Conservation (phyloP, 2,113 vertebrate species). For the Beaufortia kweichowensis region DNA sequence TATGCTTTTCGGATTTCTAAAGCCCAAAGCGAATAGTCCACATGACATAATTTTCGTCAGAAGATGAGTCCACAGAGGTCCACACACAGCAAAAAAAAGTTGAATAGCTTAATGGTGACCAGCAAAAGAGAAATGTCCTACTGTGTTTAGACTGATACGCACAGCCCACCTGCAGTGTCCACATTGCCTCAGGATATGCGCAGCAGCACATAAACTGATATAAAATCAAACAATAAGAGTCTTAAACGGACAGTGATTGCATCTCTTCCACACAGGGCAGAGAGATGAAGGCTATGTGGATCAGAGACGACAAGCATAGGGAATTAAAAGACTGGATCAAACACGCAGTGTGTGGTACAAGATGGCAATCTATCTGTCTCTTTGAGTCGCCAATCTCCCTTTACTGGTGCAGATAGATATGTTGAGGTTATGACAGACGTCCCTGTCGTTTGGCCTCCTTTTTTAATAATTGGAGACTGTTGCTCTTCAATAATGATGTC, state of each 20-base stretch:
- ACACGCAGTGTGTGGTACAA: background rate
- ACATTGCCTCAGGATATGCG: background rate
- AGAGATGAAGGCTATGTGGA: slow-evolving; percentile 13
- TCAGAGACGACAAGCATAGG: slow-evolving; percentile 9
- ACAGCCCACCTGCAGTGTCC: slow-evolving; percentile 19
- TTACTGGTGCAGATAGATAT: slow-evolving; percentile 30
- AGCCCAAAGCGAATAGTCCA: no score
- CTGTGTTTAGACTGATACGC: slow-evolving; percentile 4
- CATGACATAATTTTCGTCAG: no score
- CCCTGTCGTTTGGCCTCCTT: slow-evolving; percentile 17
- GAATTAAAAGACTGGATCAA: slow-evolving; percentile 18
- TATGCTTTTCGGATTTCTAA: no score
- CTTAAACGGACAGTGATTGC: slow-evolving; percentile 7
- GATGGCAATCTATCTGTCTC: slow-evolving; percentile 4
- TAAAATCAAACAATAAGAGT: slow-evolving; percentile 16
- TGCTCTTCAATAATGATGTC: background rate
- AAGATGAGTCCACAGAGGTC: no score
- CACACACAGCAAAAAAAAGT: background rate
- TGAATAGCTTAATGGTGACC: slow-evolving; percentile 13
- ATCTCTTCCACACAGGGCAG: background rate
- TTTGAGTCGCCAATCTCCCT: background rate
- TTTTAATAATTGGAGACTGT: background rate
- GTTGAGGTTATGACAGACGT: slow-evolving; percentile 1
- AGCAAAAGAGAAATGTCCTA: slow-evolving; percentile 22
- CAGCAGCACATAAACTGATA: slow-evolving; percentile 38